Evolutionary conservation across 2,797 vertebrate species (phyloP).

Genomic region (Pseudopleuronectes americanus): DNA sequence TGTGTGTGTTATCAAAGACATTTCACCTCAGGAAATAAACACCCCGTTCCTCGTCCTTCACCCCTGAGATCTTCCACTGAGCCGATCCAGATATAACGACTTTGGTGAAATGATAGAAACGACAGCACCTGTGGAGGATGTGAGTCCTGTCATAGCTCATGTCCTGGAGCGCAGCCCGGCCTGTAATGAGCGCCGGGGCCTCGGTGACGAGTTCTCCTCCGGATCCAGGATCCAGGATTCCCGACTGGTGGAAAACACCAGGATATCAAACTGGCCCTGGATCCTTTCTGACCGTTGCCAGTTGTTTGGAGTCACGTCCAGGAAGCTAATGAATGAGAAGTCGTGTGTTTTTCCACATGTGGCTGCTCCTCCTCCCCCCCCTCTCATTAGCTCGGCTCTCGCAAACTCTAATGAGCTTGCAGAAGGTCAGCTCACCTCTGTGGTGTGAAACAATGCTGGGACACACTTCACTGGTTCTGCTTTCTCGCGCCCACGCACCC

Average conservation of each 20-base stretch:
- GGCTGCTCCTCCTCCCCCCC: slow-evolving; percentile 23
- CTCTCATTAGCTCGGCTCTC: slow-evolving; percentile 61
- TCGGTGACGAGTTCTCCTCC: slow-evolving; percentile 52
- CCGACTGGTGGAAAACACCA: background rate
- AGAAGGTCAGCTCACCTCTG: slow-evolving; percentile 69
- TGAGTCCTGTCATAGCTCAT: slow-evolving; percentile 31
- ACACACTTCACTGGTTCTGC: slow-evolving; percentile 46
- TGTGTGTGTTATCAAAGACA: slow-evolving; percentile 1
- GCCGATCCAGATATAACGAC: slow-evolving; percentile 51
- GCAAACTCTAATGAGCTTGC: slow-evolving; percentile 66
- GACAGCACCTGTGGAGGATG: slow-evolving; percentile 28
- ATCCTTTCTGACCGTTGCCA: slow-evolving; percentile 48
- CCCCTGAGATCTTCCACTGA: background rate
- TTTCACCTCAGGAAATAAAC: background rate
- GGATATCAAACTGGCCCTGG: slow-evolving; percentile 32
- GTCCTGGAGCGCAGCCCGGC: slow-evolving; percentile 30
- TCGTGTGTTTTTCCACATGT: slow-evolving; percentile 45
- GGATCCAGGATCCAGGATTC: slow-evolving; percentile 28
- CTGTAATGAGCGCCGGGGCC: slow-evolving; percentile 68
- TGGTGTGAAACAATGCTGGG: slow-evolving; percentile 55
- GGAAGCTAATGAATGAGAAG: slow-evolving; percentile 51
- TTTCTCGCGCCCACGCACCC: slow-evolving; percentile 19
- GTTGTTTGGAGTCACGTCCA: slow-evolving; percentile 40
- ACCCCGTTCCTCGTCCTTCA: slow-evolving; percentile 1
- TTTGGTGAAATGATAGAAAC: slow-evolving; percentile 57